These are phyloP conservation scores for Itoplectis maculator DNA, from an alignment of 2,888 invertebrate genomes.

Conservation along the genomic window DNA sequence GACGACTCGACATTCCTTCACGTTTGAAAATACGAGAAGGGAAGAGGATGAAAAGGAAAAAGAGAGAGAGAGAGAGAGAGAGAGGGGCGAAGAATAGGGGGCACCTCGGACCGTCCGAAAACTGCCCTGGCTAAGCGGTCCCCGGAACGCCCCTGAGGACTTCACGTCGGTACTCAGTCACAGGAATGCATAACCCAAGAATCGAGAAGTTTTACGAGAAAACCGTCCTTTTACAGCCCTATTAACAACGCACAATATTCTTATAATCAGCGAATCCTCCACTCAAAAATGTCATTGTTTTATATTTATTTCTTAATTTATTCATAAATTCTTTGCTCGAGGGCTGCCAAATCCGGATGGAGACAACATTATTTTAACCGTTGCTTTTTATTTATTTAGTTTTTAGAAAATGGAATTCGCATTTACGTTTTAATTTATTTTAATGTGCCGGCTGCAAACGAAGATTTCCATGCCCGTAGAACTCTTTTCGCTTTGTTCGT, in stretches of 20 bases:
- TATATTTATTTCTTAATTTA: no score
- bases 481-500: no score
- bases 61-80: constrained; percentile 7
- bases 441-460: no score
- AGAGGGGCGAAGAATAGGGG: constrained; percentile 24
- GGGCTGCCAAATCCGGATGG: no score
- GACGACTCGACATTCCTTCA: constrained; percentile 57
- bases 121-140: constrained; percentile 60
- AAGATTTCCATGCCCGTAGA: no score
- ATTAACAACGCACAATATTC: neutral
- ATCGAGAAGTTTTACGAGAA: constrained; percentile 13
- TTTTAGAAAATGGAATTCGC: no score
- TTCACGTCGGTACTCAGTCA: constrained; percentile 28
- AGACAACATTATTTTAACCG: no score
- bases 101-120: constrained; percentile 46
- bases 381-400: no score
- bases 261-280: no score
- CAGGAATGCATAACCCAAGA: constrained; percentile 27
- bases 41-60: neutral
- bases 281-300: no score
- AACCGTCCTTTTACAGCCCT: neutral
- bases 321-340: no score
- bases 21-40: constrained; percentile 45
- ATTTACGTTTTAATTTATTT: no score
- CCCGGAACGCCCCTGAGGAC: constrained; percentile 62